Conservation (phyloP, 2,797 vertebrate genomes). For the Phoebastria nigripes region DNA sequence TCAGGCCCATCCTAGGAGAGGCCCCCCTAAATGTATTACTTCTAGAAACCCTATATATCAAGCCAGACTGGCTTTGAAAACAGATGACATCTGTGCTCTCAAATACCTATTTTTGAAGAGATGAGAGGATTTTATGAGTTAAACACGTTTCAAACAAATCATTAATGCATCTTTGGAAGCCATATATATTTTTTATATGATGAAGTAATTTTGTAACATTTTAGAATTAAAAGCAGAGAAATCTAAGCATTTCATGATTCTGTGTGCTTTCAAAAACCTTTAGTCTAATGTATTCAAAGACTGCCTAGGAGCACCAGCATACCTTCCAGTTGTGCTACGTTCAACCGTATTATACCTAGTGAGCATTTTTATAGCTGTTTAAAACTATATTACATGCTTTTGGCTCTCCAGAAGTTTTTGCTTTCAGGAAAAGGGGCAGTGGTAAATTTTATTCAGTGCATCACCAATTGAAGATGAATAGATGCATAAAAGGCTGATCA, state of each 20-base stretch:
- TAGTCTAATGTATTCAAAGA: neutral
- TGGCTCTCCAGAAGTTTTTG: neutral
- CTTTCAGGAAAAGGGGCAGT: neutral
- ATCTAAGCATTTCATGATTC: neutral
- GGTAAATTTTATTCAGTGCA: neutral
- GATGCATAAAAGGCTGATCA: neutral
- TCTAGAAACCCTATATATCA: conserved; percentile 17
- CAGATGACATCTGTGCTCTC: neutral
- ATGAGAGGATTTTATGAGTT: neutral
- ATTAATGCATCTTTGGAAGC: neutral
- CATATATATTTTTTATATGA: neutral
- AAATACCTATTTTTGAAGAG: neutral
- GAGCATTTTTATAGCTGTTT: neutral
- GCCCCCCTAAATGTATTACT: conserved; percentile 36
- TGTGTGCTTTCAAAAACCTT: neutral
- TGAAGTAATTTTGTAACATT: neutral
- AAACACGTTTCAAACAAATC: neutral
- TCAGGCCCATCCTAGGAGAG: conserved; percentile 40
- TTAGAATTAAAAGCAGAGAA: neutral
- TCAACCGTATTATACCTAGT: neutral
- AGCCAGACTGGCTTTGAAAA: neutral
- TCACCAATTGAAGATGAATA: neutral
- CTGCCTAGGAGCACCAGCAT: neutral
- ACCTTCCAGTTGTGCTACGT: neutral
- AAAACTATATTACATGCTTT: neutral